These are phyloP conservation scores for Catonia carolina DNA, from an alignment of 2,888 invertebrate genomes.

Conservation along the genomic window DNA sequence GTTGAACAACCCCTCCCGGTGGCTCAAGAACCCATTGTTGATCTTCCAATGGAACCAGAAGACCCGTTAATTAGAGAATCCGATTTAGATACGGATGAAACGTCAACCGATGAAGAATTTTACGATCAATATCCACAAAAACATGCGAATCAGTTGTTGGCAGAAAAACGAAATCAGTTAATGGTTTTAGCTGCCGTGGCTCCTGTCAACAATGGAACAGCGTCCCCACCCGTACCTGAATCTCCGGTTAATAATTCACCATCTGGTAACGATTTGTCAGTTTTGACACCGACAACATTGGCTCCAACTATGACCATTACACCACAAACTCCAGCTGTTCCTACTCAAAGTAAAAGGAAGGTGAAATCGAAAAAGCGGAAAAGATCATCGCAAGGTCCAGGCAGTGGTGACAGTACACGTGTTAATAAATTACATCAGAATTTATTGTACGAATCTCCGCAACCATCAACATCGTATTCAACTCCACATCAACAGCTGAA, in stretches of 20 bases:
- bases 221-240: conserved; percentile 26
- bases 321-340: conserved; percentile 46
- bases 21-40: conserved; percentile 40
- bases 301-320: conserved; percentile 41
- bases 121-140: conserved; percentile 77
- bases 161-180: conserved; percentile 58
- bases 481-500: no score
- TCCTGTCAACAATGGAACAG: conserved; percentile 40
- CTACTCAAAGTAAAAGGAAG: conserved; percentile 45
- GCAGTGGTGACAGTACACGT: no score
- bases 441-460: not conserved
- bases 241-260: not conserved
- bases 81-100: conserved; percentile 77
- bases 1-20: conserved; percentile 3
- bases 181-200: conserved; percentile 56
- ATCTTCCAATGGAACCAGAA: conserved; percentile 44
- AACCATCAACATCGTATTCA: conserved; percentile 5
- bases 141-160: conserved; percentile 62
- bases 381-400: conserved; percentile 34
- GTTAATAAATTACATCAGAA: no score
- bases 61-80: conserved; percentile 68
- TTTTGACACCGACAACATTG: conserved; percentile 6
- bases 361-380: conserved; percentile 61
- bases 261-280: not conserved
- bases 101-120: conserved; percentile 82